Evolutionary conservation across 2,888 invertebrate genomes (phyloP), one percentile per base, ranked within the genome.

Genomic region (Allygus modestus): DNA sequence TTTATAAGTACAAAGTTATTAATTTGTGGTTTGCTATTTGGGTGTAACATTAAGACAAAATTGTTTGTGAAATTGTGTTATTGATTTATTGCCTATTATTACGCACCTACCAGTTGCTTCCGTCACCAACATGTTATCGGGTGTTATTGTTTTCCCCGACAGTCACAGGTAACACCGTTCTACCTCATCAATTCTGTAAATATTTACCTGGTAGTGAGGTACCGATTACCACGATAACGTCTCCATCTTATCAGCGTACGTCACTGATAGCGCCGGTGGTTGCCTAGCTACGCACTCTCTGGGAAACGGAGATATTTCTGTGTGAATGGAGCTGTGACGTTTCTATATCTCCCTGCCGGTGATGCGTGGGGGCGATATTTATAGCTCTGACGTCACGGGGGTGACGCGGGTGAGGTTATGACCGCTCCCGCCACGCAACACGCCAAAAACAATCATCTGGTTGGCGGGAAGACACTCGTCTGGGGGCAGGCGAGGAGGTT

Each of bases 321-420:
- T 41, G 41, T 37, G 71, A 71, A 71, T 71, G 71, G 31, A 69
- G 17, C 33, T 5, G 23, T 41, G 71, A 41, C 71, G 41, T 71
- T 2, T 23, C 54, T 20, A 4, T 51, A 17, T 51, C 51, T 51
- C 51, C 15, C 51, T 51, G 9, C 2, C 51, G 9, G 23, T 4
- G 61, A 26, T 41, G 71, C 41, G 71, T 71, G 71, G 71, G 71
- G 37, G 41, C n/a, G 71, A n/a, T 71, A 71, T 71, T 71, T 71
- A 71, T 71, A 71, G 37, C 20, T 0, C 41, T 71, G 71, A 41
- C 69, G 69, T 69, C 71, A 71, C 71, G 41, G 71, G 41, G 37
- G 20, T 37, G 41, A 37, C 41, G 37, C 41, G 2, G 54, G 20
- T 5, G 20, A 31, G 65, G 31, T 65, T 65, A 65, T 65, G 65